Percentiles rank a stretch among this genome's conserved stretches.
Conservation (phyloP, 1,140 invertebrate genomes). For the Trinorchestia longiramus region DNA sequence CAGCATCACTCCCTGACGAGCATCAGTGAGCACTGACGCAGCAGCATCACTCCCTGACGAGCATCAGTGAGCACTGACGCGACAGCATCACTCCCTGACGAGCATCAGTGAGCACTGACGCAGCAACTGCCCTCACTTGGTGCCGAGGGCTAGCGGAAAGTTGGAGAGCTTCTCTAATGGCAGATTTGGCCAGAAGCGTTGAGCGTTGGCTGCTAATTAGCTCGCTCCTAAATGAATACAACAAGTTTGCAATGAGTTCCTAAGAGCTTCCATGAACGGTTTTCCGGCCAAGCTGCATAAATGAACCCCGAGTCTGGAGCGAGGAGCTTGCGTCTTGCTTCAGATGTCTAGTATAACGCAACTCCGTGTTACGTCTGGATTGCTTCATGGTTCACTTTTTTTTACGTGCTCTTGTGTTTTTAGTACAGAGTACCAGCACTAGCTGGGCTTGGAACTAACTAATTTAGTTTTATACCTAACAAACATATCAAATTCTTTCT, state of each 20-base stretch:
- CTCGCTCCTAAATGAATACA: constrained; percentile 50
- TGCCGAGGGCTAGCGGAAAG: background rate
- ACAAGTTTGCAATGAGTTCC: constrained; percentile 46
- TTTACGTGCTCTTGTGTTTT: too few species aligned
- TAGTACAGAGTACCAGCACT: too few species aligned
- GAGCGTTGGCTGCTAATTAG: constrained; percentile 15
- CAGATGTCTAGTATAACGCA: too few species aligned
- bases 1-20: background rate
- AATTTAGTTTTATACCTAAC: too few species aligned
- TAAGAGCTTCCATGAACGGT: constrained; percentile 43
- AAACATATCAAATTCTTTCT: too few species aligned
- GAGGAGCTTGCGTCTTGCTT: background rate
- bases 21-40: background rate
- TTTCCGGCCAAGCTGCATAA: constrained; percentile 26
- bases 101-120: background rate
- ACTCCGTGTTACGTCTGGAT: too few species aligned
- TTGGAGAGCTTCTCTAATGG: constrained; percentile 48
- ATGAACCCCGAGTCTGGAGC: background rate
- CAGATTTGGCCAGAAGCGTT: constrained; percentile 35
- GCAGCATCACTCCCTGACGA: background rate
- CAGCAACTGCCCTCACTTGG: background rate
- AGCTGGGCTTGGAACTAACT: too few species aligned
- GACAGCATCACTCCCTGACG: background rate
- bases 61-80: background rate
- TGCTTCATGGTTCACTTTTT: too few species aligned